Conservation (phyloP, 2,797 vertebrate genomes). For the Moxostoma hubbsi region DNA sequence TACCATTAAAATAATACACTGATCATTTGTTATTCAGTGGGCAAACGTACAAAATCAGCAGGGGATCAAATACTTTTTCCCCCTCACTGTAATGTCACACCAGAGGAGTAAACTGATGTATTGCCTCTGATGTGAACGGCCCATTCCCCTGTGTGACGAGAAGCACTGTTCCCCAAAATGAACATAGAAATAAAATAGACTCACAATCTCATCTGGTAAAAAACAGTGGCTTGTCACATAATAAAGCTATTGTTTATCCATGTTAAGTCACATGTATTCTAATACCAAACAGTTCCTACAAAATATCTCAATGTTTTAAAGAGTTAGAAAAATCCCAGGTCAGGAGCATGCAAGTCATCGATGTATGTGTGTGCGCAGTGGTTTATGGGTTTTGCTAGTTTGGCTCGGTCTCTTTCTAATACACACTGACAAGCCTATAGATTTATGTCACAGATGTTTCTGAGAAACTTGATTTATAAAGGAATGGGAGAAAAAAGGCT, state of each 20-base stretch:
- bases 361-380: constrained; percentile 24
- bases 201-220: constrained; percentile 47
- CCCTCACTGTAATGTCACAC: too few species aligned
- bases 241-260: constrained; percentile 68
- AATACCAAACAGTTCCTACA: constrained; percentile 66
- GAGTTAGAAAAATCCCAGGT: constrained; percentile 58
- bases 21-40: too few species aligned
- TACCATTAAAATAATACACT: too few species aligned
- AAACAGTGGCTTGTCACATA: constrained; percentile 62
- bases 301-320: constrained; percentile 64
- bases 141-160: constrained; percentile 48
- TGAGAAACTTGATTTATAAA: background rate
- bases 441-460: constrained; percentile 33
- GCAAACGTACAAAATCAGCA: too few species aligned
- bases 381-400: constrained; percentile 51
- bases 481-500: constrained; percentile 19
- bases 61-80: too few species aligned
- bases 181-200: constrained; percentile 58
- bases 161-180: constrained; percentile 53
- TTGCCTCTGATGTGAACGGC: constrained; percentile 57
- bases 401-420: constrained; percentile 45
- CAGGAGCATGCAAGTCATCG: constrained; percentile 64
- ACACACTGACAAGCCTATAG: constrained; percentile 38
- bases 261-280: constrained; percentile 68
- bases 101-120: constrained; percentile 68